These are phyloP conservation scores for Babylonia areolata DNA, from an alignment of 1,140 invertebrate species.

Conservation along the genomic window DNA sequence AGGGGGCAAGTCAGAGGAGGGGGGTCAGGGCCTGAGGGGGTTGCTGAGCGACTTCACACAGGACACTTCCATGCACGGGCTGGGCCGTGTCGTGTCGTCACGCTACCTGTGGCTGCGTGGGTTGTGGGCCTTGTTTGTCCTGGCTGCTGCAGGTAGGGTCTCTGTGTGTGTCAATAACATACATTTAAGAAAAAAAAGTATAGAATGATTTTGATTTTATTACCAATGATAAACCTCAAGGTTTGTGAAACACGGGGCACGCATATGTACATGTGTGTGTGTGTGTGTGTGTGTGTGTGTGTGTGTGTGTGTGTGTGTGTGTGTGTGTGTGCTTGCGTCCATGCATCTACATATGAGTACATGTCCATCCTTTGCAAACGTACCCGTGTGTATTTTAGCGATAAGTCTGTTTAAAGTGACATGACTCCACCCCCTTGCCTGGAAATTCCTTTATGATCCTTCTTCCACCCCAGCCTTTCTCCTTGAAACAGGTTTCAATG, in stretches of 20 bases:
- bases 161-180: too few relatives aligned
- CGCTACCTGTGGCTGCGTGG: neutral
- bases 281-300: neutral
- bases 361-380: too few relatives aligned
- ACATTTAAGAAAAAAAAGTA: too few relatives aligned
- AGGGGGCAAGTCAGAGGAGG: neutral
- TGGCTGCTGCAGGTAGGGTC: neutral
- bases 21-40: neutral
- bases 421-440: too few relatives aligned
- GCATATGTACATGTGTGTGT: neutral
- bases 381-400: too few relatives aligned
- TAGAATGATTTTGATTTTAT: too few relatives aligned
- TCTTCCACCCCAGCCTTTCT: too few relatives aligned
- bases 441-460: too few relatives aligned
- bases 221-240: too few relatives aligned
- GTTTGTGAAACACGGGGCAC: too few relatives aligned
- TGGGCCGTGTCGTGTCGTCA: neutral
- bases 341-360: neutral
- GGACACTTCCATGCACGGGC: slow-evolving; percentile 12
- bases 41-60: neutral
- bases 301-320: neutral
- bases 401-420: too few relatives aligned
- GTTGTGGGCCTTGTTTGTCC: neutral
- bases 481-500: too few relatives aligned
- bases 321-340: neutral